These are phyloP conservation scores for Drosophila parvula DNA, from an alignment of 1,140 invertebrate genomes.

Conservation along the genomic window DNA sequence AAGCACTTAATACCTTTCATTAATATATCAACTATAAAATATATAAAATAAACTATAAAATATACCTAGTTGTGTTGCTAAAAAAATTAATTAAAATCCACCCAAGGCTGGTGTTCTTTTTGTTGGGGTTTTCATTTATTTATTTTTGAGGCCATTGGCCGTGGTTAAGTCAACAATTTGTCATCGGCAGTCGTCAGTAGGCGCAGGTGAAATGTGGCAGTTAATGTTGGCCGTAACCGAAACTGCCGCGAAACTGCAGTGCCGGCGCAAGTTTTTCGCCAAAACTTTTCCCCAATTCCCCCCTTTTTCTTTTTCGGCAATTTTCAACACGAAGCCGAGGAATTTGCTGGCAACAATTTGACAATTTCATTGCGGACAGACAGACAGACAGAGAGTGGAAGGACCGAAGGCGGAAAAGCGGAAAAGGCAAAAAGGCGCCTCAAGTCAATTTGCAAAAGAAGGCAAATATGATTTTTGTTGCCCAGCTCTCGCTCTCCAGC, in stretches of 20 bases:
- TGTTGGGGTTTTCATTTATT: constrained; percentile 3
- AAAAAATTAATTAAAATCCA: constrained; percentile 7
- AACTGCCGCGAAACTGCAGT: constrained; percentile 45
- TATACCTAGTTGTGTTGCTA: background rate
- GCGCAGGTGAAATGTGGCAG: constrained; percentile 20
- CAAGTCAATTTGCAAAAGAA: constrained; percentile 49
- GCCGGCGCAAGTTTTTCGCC: constrained; percentile 64
- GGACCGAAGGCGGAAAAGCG: background rate
- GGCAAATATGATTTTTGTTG: constrained; percentile 38
- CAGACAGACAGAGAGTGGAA: background rate
- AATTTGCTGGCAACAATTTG: constrained; percentile 61
- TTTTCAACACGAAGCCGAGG: constrained; percentile 72
- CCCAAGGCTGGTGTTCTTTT: too few relatives aligned
- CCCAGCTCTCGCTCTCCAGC: too few relatives aligned
- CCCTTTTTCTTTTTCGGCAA: constrained; percentile 40
- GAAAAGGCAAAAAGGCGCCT: constrained; percentile 29
- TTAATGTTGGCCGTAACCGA: constrained; percentile 21
- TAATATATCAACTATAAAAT: too few relatives aligned
- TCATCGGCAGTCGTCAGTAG: constrained; percentile 23
- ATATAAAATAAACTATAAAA: too few relatives aligned
- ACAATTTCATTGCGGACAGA: constrained; percentile 63
- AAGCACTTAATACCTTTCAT: too few relatives aligned
- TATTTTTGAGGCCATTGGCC: constrained; percentile 42
- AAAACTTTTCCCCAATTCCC: constrained; percentile 54
- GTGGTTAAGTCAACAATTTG: constrained; percentile 66